Percentiles rank a stretch among this genome's conserved stretches.
Evolutionary conservation across 2,888 invertebrate species (phyloP).

Genomic region (Diaperis boleti): DNA sequence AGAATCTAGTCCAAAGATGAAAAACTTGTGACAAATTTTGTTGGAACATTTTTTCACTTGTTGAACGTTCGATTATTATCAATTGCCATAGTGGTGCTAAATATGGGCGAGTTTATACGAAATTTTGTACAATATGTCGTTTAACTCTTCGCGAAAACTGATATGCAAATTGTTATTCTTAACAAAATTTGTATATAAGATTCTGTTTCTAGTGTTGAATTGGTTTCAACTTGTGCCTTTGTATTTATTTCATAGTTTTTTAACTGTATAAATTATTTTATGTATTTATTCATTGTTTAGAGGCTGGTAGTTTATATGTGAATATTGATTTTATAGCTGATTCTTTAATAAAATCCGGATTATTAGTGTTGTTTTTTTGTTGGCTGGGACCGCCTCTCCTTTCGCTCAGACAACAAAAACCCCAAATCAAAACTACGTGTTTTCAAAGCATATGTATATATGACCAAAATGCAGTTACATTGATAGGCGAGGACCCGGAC

Average conservation of each 20-base stretch:
- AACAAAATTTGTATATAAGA: conserved; percentile 29
- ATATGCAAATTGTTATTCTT: conserved; percentile 14
- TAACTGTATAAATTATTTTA: conserved; percentile 58
- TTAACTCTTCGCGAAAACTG: conserved; percentile 23
- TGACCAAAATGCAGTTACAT: no score
- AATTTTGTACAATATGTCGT: conserved; percentile 28
- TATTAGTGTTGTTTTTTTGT: not conserved
- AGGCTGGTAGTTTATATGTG: conserved; percentile 53
- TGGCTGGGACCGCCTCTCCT: no score
- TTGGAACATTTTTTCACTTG: conserved; percentile 38
- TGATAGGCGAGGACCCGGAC: no score
- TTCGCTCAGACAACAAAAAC: no score
- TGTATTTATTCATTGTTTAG: conserved; percentile 60
- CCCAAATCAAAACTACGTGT: no score
- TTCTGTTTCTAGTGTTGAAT: conserved; percentile 39
- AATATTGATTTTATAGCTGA: conserved; percentile 57
- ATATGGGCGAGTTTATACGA: conserved; percentile 29
- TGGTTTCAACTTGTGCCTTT: conserved; percentile 59
- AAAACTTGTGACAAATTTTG: conserved; percentile 46
- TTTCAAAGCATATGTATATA: no score
- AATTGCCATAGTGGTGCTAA: conserved; percentile 36
- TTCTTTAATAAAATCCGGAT: conserved; percentile 51
- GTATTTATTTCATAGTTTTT: conserved; percentile 53
- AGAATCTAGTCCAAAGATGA: conserved; percentile 54
- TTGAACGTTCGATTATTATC: conserved; percentile 27